phyloP scores from a whole-genome alignment of 2,888 invertebrate species.

The Phlogophora meticulosa region DNA sequence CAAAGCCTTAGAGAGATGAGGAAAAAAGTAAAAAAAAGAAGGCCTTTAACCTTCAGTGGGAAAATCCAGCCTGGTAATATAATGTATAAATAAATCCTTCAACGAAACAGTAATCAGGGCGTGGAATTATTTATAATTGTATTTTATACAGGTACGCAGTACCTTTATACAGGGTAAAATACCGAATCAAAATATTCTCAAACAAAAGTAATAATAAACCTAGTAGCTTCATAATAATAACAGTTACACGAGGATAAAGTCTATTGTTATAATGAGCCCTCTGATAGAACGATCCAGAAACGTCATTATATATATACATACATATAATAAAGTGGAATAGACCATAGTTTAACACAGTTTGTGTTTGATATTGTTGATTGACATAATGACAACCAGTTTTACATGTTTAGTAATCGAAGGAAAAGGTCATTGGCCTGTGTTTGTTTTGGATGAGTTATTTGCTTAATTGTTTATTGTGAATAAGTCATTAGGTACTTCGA shows the following conservation, averaged over 20 bases:
- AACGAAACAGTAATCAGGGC: background rate
- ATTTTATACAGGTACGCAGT: no score
- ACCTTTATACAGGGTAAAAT: constrained; percentile 18
- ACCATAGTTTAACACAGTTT: constrained; percentile 18
- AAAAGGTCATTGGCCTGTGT: constrained; percentile 43
- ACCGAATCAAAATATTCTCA: constrained; percentile 30
- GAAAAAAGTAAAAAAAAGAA: no score
- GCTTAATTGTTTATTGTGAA: constrained; percentile 34
- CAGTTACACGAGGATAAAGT: constrained; percentile 45
- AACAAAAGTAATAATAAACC: constrained; percentile 25
- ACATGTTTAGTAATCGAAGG: constrained; percentile 32
- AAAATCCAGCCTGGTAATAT: no score
- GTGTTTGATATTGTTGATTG: constrained; percentile 43
- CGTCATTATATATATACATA: constrained; percentile 7
- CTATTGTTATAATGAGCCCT: constrained; percentile 35
- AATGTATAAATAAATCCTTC: background rate
- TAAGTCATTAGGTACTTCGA: constrained; percentile 26
- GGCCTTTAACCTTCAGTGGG: no score
- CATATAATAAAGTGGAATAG: background rate
- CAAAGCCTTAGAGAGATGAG: no score
- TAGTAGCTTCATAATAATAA: constrained; percentile 15
- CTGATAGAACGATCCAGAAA: constrained; percentile 39
- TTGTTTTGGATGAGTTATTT: constrained; percentile 23
- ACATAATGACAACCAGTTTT: constrained; percentile 44
- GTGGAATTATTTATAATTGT: no score